phyloP scores from a whole-genome alignment of 1,140 invertebrate species.

The Melanaphis sacchari region DNA sequence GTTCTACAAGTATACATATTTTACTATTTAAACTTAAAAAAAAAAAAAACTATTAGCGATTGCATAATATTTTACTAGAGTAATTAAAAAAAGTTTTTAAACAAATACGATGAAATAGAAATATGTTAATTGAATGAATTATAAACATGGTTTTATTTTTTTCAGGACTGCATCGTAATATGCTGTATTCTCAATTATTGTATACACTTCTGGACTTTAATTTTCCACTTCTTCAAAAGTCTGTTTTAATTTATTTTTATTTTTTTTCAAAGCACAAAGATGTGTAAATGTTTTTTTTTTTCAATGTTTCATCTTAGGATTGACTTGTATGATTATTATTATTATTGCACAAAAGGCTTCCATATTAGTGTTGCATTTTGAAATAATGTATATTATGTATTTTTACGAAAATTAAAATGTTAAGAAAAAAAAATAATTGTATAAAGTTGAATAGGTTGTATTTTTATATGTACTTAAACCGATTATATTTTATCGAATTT shows the following conservation, averaged over 20 bases:
- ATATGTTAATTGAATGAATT: neutral
- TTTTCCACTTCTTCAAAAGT: slow-evolving; percentile 41
- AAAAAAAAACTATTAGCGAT: neutral
- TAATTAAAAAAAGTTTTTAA: slow-evolving; percentile 1
- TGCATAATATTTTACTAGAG: slow-evolving; percentile 10
- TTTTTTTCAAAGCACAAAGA: slow-evolving; percentile 21
- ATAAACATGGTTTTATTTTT: slow-evolving; percentile 15
- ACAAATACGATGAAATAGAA: neutral
- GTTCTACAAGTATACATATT: too few species aligned
- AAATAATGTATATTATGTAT: neutral
- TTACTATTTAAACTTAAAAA: neutral
- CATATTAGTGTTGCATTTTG: slow-evolving; percentile 15
- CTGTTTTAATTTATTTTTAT: slow-evolving; percentile 45
- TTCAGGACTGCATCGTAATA: slow-evolving; percentile 55
- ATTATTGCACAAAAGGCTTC: slow-evolving; percentile 44
- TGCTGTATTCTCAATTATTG: slow-evolving; percentile 35
- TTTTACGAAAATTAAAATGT: slow-evolving; percentile 22
- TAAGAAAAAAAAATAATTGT: neutral
- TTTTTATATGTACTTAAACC: slow-evolving; percentile 56
- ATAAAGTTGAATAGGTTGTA: slow-evolving; percentile 38
- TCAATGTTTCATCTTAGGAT: neutral
- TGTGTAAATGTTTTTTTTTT: slow-evolving; percentile 38
- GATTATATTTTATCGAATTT: neutral
- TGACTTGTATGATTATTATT: neutral
- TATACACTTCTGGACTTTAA: neutral